Evolutionary conservation across 2,888 invertebrate genomes (phyloP).

Genomic region (Molanna angustata): DNA sequence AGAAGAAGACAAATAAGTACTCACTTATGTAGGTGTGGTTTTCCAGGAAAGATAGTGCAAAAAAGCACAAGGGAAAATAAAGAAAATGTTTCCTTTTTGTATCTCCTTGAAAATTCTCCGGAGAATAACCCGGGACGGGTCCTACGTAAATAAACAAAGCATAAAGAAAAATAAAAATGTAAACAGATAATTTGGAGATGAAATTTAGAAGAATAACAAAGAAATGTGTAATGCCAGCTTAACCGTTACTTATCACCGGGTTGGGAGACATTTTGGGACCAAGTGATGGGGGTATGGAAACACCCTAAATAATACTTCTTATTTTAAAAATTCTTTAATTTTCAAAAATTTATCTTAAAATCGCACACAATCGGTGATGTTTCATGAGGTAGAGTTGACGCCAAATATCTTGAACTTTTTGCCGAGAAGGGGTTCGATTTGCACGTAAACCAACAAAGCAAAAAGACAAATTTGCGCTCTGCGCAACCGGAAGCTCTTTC

Average conservation of each 20-base stretch:
- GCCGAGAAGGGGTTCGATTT: no score
- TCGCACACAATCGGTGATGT: no score
- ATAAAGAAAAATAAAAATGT: slow-evolving; percentile 6
- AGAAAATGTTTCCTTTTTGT: not conserved
- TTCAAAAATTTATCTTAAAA: no score
- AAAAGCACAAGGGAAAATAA: not conserved
- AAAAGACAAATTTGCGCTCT: no score
- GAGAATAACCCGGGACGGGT: slow-evolving; percentile 1
- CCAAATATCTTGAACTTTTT: no score
- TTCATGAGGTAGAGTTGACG: no score
- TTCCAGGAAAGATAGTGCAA: not conserved
- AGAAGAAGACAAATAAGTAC: slow-evolving; percentile 6
- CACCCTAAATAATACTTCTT: no score
- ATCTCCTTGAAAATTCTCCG: not conserved
- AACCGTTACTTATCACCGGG: not conserved
- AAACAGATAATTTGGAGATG: slow-evolving; percentile 7
- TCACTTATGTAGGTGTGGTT: not conserved
- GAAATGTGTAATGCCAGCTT: not conserved
- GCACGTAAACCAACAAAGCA: no score
- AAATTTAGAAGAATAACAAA: slow-evolving; percentile 9
- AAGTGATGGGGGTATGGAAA: no score
- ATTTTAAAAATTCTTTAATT: no score
- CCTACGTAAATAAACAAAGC: slow-evolving; percentile 4
- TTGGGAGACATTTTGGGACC: not conserved
- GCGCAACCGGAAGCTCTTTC: no score